Evolutionary conservation across 2,797 vertebrate genomes (phyloP).

Genomic region (Hipposideros larvatus): DNA sequence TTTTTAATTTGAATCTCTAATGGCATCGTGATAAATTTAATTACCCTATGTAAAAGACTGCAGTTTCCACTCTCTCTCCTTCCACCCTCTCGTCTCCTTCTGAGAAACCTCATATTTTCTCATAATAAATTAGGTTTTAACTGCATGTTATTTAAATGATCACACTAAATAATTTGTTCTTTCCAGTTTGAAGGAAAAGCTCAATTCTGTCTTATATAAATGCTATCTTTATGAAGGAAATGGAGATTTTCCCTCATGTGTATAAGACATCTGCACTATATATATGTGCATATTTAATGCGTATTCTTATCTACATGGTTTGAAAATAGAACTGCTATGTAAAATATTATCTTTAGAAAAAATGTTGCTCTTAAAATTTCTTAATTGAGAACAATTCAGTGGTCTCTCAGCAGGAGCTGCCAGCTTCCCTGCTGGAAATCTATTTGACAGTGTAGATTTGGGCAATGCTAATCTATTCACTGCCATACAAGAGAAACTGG

Average conservation of each 20-base stretch:
- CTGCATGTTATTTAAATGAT: background rate
- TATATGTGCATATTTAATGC: background rate
- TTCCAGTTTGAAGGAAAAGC: background rate
- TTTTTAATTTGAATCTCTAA: background rate
- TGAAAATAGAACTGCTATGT: conserved; percentile 73
- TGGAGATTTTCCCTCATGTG: background rate
- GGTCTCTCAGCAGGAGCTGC: conserved; percentile 44
- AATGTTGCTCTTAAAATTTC: conserved; percentile 50
- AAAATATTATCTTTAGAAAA: conserved; percentile 55
- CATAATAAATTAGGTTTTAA: background rate
- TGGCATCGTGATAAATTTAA: background rate
- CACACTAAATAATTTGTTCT: background rate
- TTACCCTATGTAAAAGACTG: background rate
- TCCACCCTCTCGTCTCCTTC: background rate
- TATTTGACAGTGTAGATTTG: conserved; percentile 48
- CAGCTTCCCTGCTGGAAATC: conserved; percentile 65
- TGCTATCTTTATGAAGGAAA: conserved; percentile 47
- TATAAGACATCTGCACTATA: background rate
- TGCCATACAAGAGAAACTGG: background rate
- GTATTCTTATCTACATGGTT: background rate
- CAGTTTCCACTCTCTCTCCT: background rate
- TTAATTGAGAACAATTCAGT: conserved; percentile 69
- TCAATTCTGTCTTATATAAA: background rate
- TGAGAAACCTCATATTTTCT: background rate
- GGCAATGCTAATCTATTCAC: conserved; percentile 36